A percentile compares a stretch with the other conserved stretches of the same genome.
phyloP scores from a whole-genome alignment of 2,797 vertebrate species.

The Lacerta bilineata region DNA sequence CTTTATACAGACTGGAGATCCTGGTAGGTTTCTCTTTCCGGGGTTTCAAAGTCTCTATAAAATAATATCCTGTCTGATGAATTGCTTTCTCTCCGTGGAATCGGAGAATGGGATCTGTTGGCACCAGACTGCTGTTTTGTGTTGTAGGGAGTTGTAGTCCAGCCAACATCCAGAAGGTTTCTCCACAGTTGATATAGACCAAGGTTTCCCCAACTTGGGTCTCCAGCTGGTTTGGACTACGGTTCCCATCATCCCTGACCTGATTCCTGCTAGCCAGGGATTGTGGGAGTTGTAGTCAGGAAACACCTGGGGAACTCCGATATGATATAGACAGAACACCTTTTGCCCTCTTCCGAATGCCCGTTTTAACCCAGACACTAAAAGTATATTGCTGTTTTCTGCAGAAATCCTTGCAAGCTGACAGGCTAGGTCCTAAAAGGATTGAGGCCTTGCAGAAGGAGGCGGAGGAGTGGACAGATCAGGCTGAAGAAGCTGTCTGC shows the following conservation, averaged over 20 bases:
- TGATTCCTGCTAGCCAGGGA: too few relatives aligned
- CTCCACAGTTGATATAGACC: too few relatives aligned
- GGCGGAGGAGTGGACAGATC: constrained; percentile 88
- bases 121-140: too few relatives aligned
- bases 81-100: neutral
- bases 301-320: neutral
- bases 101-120: neutral
- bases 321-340: neutral
- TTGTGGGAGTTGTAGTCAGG: too few relatives aligned
- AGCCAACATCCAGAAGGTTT: too few relatives aligned
- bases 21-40: constrained; percentile 83
- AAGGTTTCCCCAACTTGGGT: too few relatives aligned
- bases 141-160: too few relatives aligned
- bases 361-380: neutral
- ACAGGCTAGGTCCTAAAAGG: constrained; percentile 92
- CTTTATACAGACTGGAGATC: constrained; percentile 92
- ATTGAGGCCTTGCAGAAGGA: constrained; percentile 88
- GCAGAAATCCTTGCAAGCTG: constrained; percentile 91
- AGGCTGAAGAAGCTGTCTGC: constrained; percentile 86
- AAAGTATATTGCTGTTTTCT: constrained; percentile 43
- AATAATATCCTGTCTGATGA: neutral
- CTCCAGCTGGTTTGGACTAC: too few relatives aligned
- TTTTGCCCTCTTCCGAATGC: neutral
- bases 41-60: neutral
- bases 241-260: too few relatives aligned